phyloP scores from a whole-genome alignment of 2,113 vertebrate genomes.

The Thunnus thynnus region DNA sequence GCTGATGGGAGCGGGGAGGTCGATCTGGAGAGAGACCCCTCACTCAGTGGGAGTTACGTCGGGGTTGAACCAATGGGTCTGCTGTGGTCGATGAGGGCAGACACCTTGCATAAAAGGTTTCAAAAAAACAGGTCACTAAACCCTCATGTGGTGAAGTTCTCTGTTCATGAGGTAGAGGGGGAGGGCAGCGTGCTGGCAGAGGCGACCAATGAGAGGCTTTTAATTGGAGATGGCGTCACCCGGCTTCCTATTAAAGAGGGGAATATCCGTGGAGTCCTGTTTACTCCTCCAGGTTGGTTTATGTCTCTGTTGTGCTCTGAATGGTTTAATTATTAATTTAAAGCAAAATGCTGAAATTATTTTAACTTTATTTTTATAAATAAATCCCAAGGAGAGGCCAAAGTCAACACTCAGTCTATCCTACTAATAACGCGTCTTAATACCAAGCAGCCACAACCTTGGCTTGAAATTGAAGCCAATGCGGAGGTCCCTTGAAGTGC shows the following conservation, averaged over 20 bases:
- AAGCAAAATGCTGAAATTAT: no score
- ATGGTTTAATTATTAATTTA: no score
- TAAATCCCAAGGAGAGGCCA: no score
- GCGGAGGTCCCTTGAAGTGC: no score
- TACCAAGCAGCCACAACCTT: no score
- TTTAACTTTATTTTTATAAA: no score
- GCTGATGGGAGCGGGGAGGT: slow-evolving; percentile 59
- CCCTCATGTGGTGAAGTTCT: slow-evolving; percentile 65
- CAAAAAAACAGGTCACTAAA: background rate
- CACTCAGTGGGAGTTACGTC: slow-evolving; percentile 61
- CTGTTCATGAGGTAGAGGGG: slow-evolving; percentile 58
- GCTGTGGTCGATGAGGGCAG: slow-evolving; percentile 57
- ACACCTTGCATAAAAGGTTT: slow-evolving; percentile 26
- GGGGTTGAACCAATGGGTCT: slow-evolving; percentile 73
- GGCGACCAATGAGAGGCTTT: slow-evolving; percentile 58
- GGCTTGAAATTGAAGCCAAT: no score
- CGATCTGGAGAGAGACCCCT: slow-evolving; percentile 56
- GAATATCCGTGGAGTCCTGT: slow-evolving; percentile 60
- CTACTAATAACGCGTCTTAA: no score
- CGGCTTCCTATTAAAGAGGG: slow-evolving; percentile 40
- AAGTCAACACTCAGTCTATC: no score
- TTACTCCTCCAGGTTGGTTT: slow-evolving; percentile 55
- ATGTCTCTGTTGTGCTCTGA: no score
- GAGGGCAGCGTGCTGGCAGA: slow-evolving; percentile 52
- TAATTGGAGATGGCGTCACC: slow-evolving; percentile 58